phyloP scores from a whole-genome alignment of 2,888 invertebrate genomes.

The Cryptocephalus moraei region DNA sequence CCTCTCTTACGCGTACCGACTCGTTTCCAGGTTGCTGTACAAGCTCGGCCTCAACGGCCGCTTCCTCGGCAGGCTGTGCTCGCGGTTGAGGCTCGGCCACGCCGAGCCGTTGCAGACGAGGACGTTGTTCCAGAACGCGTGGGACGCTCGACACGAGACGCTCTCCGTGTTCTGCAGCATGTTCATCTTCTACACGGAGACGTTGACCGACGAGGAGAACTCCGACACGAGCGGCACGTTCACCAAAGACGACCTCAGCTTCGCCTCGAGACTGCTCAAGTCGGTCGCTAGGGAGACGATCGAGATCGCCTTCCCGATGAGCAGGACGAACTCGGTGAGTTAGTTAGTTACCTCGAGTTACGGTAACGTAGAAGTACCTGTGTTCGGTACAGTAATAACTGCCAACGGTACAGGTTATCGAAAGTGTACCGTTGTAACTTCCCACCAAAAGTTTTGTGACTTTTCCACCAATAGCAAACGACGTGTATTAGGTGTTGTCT shows the following conservation, averaged over 20 bases:
- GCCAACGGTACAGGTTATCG: too few species aligned
- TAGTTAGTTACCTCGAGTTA: too few species aligned
- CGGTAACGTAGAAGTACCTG: too few species aligned
- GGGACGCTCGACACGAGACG: constrained; percentile 31
- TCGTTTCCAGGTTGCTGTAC: constrained; percentile 28
- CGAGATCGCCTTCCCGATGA: constrained; percentile 38
- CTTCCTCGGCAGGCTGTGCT: constrained; percentile 34
- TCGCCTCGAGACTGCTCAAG: constrained; percentile 34
- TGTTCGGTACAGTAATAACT: too few species aligned
- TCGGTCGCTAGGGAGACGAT: constrained; percentile 33
- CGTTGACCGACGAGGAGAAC: constrained; percentile 36
- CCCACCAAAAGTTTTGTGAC: too few species aligned
- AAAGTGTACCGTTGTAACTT: too few species aligned
- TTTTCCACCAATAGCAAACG: too few species aligned
- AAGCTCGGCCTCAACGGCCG: constrained; percentile 33
- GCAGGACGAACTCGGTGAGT: constrained; percentile 30
- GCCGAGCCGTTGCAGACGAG: constrained; percentile 24
- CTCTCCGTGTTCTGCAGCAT: constrained; percentile 37
- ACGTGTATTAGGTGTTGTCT: too few species aligned
- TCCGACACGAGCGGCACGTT: constrained; percentile 37
- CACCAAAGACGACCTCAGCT: constrained; percentile 27
- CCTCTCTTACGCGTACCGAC: neutral
- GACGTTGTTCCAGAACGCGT: constrained; percentile 26
- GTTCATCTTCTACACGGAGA: constrained; percentile 38
- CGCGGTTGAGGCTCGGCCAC: constrained; percentile 25